These are phyloP conservation scores for Andricus quercusramuli DNA, from an alignment of 2,888 invertebrate species.

Conservation along the genomic window DNA sequence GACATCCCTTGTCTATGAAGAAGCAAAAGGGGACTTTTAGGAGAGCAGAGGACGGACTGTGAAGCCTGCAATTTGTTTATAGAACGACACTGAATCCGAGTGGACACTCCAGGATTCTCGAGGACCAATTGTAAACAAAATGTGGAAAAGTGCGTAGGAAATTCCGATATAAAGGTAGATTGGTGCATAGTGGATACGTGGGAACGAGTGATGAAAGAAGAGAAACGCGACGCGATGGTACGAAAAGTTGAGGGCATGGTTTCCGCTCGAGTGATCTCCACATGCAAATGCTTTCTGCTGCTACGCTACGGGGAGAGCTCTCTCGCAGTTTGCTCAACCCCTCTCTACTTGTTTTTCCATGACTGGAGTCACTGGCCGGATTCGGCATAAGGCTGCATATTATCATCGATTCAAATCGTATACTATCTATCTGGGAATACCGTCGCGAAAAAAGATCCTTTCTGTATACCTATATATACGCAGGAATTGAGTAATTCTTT, in stretches of 20 bases:
- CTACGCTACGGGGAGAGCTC: slow-evolving; percentile 50
- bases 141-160: not conserved
- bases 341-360: slow-evolving; percentile 56
- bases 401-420: slow-evolving; percentile 49
- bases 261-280: slow-evolving; percentile 74
- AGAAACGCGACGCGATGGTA: slow-evolving; percentile 60
- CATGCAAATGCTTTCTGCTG: slow-evolving; percentile 74
- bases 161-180: slow-evolving; percentile 20
- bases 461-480: slow-evolving; percentile 6
- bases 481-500: slow-evolving; percentile 32
- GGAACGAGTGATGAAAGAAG: slow-evolving; percentile 56
- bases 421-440: not conserved
- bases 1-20: no score
- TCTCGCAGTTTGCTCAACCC: slow-evolving; percentile 52
- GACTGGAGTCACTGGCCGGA: slow-evolving; percentile 53
- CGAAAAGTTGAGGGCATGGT: slow-evolving; percentile 57
- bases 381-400: slow-evolving; percentile 52
- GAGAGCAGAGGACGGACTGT: no score
- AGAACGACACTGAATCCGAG: not conserved
- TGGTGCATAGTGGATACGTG: slow-evolving; percentile 33
- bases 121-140: not conserved
- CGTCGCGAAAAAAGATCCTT: slow-evolving; percentile 44
- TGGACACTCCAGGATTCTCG: slow-evolving; percentile 14
- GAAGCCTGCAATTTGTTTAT: not conserved
- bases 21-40: no score